These are phyloP conservation scores for Melitaea athalia DNA, from an alignment of 2,888 invertebrate genomes.

Conservation along the genomic window DNA sequence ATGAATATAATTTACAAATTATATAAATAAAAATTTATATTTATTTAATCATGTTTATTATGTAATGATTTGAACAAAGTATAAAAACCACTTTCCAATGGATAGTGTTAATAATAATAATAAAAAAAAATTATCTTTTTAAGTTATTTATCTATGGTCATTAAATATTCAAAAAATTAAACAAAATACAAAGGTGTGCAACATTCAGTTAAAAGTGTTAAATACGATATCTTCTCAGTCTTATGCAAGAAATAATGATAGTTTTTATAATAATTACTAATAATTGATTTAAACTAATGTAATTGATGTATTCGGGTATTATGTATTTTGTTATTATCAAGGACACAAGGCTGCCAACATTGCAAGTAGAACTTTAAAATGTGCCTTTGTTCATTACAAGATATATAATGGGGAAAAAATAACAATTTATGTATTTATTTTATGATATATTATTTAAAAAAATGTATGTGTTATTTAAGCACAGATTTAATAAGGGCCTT, in stretches of 20 bases:
- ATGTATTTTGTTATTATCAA: conserved; percentile 7
- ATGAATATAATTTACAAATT: too few species aligned
- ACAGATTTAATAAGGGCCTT: too few species aligned
- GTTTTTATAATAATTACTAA: conserved; percentile 17
- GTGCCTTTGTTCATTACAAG: conserved; percentile 3
- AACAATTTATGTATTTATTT: not conserved
- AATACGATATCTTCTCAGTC: conserved; percentile 19
- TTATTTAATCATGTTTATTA: too few species aligned
- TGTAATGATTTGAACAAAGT: too few species aligned
- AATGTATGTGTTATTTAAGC: too few species aligned
- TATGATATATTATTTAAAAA: not conserved
- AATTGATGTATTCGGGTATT: not conserved
- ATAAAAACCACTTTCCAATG: too few species aligned
- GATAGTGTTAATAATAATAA: too few species aligned
- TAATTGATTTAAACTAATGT: conserved; percentile 4
- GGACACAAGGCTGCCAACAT: conserved; percentile 3
- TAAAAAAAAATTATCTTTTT: too few species aligned
- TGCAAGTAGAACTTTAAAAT: not conserved
- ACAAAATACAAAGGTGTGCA: too few species aligned
- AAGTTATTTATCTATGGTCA: too few species aligned
- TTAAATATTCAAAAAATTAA: too few species aligned
- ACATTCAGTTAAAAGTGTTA: conserved; percentile 1
- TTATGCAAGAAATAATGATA: conserved; percentile 39
- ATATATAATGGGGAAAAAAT: conserved; percentile 4
- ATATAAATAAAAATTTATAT: too few species aligned